phyloP scores from a whole-genome alignment of 1,140 invertebrate genomes.

The Charaxes varanes region DNA sequence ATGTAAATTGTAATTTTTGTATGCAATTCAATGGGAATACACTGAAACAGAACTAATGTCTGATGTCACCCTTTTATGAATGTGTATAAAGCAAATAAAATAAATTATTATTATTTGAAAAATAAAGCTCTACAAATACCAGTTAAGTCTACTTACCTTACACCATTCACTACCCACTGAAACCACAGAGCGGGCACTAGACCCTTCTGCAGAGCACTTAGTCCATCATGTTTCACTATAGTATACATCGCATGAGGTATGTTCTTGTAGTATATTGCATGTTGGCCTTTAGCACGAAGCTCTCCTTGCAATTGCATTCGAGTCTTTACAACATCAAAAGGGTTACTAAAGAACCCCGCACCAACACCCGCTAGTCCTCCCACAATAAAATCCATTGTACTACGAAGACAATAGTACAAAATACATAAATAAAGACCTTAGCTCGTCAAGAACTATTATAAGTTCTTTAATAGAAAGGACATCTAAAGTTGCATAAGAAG shows the following conservation, averaged over 20 bases:
- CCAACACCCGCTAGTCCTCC: constrained; percentile 80
- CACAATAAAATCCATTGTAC: constrained; percentile 79
- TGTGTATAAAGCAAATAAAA: not conserved
- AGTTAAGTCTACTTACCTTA: constrained; percentile 56
- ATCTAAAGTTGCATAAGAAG: no score
- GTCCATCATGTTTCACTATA: constrained; percentile 80
- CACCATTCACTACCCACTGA: constrained; percentile 69
- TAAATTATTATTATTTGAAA: no score
- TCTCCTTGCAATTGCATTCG: constrained; percentile 94
- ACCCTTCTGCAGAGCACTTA: constrained; percentile 82
- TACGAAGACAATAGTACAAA: constrained; percentile 39
- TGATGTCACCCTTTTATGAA: no score
- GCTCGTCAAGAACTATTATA: no score
- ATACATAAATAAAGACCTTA: no score
- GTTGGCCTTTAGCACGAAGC: constrained; percentile 79
- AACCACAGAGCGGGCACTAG: constrained; percentile 82
- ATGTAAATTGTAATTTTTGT: no score
- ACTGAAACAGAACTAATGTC: no score
- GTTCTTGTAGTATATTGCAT: constrained; percentile 79
- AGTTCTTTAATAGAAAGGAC: no score
- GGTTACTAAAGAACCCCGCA: constrained; percentile 83
- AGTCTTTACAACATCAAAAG: constrained; percentile 86
- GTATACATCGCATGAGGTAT: constrained; percentile 81
- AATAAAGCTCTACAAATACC: constrained; percentile 6
- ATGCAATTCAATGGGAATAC: no score